Base-by-base conservation (phyloP, 2,797 vertebrate species). In the Apodemus agrarius region DNA sequence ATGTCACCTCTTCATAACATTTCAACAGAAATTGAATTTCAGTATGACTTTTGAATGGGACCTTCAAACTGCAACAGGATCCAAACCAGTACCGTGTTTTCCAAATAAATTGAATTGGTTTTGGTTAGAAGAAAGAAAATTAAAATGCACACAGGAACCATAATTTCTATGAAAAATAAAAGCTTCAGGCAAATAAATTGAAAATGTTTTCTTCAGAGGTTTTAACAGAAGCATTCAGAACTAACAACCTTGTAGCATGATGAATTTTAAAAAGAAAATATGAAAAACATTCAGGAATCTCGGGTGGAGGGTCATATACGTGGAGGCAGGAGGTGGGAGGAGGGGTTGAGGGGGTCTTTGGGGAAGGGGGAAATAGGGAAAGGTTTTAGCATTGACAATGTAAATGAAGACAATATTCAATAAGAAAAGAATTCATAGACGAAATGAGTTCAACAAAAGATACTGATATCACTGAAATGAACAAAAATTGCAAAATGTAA, bases 21-120 rank as follows among this genome's bases (percentile, higher is more conserved):
- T 88, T 82, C 6, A 75, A 13, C 14, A 37, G 11, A 10, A 65
- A n/a, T 46, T 65, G 31, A 43, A 82, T 82, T 65, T 24, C 57
- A 31, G n/a, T 31, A 34, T n/a, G 10, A 61, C 26, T 63, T 61
- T 43, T 17, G 34, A 26, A 79, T 52, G 34, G 34, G 1, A 52
- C 16, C 34, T 81, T 81, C 54, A 91, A 54, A 40, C n/a, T 1
- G 2, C n/a, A 81, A 22, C 16, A 54, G 22, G 69, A 85, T 69
- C 1, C 13, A 96, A 78, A 0, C 17, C 89, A 87, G 72, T 7
- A 87, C 2, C 93, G 9, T 1, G 7, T 34, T 90, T 83, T 89
- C n/a, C 26, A 81, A 92, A 78, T 67, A 67, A 95, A 69, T 22
- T 78, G 3, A 92, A 76, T 91, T 94, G 12, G 69, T 88, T 74